Base-by-base conservation (phyloP, 1,140 invertebrate species). In the Ladona fulva region DNA sequence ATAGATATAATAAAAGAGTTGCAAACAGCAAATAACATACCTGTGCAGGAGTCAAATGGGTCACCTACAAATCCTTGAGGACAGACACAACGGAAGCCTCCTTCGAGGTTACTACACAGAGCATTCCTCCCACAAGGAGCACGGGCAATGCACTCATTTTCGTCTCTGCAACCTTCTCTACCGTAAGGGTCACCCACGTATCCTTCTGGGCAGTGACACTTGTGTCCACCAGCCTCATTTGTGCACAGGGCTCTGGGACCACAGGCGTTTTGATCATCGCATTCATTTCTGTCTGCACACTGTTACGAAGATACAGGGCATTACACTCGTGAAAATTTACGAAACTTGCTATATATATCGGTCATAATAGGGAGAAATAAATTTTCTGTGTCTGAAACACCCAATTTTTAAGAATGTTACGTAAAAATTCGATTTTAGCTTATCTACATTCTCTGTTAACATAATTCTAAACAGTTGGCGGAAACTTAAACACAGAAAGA, bases 261-360 rank as follows among this genome's bases (percentile, higher is more conserved):
- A 84, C 95, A 97, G 75, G 91, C 89, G 80, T 89, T 88, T 24
- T 86, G 86, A 80, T 88, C 87, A 79, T 90, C 86, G 84, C 95
- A 97, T 86, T 97, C 94, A 83, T 96, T 91, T 76, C 95, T 85
- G 84, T 96, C 94, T 79, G 90, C 87, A 84, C 95, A 96, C 92
- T 94, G 81, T 11, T 78, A 80, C 11, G 80, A 22, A 25, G 16
- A 59, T n/a, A 24, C 19, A 44, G 24, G 7, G 29, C n/a, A n/a
- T n/a, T n/a, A n/a, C n/a, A n/a, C n/a, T n/a, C n/a, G n/a, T n/a
- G n/a, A n/a, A n/a, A n/a, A n/a, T n/a, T n/a, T n/a, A n/a, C n/a
- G n/a, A n/a, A n/a, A n/a, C n/a, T n/a, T n/a, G n/a, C n/a, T n/a
- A n/a, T n/a, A n/a, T n/a, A n/a, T n/a, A n/a, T n/a, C n/a, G n/a